These are phyloP conservation scores for Cromileptes altivelis DNA, from an alignment of 2,113 vertebrate genomes.

Conservation along the genomic window DNA sequence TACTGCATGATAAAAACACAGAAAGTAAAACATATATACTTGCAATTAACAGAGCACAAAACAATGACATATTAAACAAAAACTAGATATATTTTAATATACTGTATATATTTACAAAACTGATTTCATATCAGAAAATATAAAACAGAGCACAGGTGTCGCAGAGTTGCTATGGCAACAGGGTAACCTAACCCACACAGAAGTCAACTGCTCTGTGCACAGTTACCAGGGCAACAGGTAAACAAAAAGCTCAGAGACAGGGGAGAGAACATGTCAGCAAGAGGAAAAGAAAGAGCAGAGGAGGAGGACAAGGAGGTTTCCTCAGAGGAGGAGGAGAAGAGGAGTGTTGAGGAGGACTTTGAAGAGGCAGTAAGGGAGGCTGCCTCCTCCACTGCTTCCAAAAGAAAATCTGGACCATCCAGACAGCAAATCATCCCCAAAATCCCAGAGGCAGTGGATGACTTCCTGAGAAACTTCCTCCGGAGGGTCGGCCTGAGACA, in stretches of 20 bases:
- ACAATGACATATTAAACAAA: not conserved
- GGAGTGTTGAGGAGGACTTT: conserved; percentile 2
- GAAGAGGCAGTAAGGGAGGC: conserved; percentile 54
- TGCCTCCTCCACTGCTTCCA: conserved; percentile 24
- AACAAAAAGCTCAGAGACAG: conserved; percentile 21
- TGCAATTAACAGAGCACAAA: not conserved
- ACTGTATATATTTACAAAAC: not conserved
- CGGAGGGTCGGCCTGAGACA: conserved; percentile 87
- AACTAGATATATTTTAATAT: too few relatives aligned
- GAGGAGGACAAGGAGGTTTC: not conserved
- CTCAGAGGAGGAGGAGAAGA: not conserved
- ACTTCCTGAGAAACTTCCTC: conserved; percentile 93
- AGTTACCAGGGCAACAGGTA: conserved; percentile 39
- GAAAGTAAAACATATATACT: too few relatives aligned
- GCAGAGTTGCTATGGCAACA: not conserved
- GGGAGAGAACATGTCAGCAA: conserved; percentile 28
- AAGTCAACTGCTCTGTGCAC: not conserved
- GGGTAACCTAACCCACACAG: not conserved
- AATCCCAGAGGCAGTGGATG: conserved; percentile 88
- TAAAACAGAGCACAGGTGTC: not conserved
- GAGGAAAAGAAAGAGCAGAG: not conserved
- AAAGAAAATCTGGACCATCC: conserved; percentile 48
- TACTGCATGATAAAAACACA: too few relatives aligned
- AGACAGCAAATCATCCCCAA: conserved; percentile 13
- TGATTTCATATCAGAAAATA: not conserved